Conservation (phyloP, 2,797 vertebrate genomes). For the Taenioides sp. region DNA sequence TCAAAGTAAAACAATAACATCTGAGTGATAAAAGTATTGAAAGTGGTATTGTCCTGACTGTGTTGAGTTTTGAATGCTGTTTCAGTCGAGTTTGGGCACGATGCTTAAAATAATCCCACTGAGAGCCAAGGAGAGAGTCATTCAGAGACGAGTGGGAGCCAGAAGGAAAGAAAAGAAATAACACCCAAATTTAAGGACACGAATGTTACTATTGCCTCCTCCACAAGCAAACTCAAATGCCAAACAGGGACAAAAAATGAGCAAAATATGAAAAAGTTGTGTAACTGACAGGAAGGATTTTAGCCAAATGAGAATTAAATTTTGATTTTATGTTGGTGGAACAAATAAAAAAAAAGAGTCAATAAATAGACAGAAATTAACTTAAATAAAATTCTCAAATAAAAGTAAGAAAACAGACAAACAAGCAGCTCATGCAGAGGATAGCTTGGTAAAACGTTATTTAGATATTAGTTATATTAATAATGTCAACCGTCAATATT, state of each 20-base stretch:
- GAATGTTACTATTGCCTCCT: background rate
- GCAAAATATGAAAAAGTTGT: background rate
- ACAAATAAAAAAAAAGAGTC: too few relatives aligned
- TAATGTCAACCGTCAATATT: background rate
- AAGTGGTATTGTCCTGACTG: background rate
- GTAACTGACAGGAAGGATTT: background rate
- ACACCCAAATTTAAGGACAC: constrained; percentile 11
- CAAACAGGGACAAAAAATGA: background rate
- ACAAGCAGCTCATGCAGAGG: too few relatives aligned
- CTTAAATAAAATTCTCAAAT: too few relatives aligned
- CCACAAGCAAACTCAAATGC: constrained; percentile 3
- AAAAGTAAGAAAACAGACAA: too few relatives aligned
- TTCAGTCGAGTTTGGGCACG: constrained; percentile 6
- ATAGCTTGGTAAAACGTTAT: background rate
- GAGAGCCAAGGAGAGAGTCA: constrained; percentile 29
- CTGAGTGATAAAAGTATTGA: background rate
- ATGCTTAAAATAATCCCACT: constrained; percentile 30
- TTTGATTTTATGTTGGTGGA: too few relatives aligned
- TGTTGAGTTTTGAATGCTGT: constrained; percentile 27
- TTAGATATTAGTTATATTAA: background rate
- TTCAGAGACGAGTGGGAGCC: constrained; percentile 15
- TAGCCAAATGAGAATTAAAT: background rate
- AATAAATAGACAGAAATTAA: too few relatives aligned
- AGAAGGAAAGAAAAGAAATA: background rate
- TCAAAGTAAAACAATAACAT: background rate